Conservation (phyloP, 2,113 vertebrate species). For the Aegypius monachus region DNA sequence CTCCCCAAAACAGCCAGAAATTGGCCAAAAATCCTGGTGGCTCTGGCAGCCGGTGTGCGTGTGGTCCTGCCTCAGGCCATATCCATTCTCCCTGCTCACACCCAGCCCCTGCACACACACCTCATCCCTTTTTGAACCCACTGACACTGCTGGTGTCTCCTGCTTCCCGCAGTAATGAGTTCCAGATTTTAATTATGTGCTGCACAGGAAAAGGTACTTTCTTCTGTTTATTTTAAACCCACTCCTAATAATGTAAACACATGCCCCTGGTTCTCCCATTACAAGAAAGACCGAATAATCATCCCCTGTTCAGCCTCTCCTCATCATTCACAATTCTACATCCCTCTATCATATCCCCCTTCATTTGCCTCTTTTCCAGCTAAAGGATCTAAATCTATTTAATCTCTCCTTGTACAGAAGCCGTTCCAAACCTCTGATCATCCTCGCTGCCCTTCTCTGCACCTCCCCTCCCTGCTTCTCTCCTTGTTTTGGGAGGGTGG, state of each 20-base stretch:
- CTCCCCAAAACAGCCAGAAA: background rate
- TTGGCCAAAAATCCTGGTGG: accelerated
- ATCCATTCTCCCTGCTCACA: background rate
- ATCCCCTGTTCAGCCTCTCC: conserved; percentile 1
- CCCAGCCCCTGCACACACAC: background rate
- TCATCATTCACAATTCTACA: conserved; percentile 2
- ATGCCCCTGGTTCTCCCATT: background rate
- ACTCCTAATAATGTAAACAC: conserved; percentile 11
- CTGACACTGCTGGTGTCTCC: background rate
- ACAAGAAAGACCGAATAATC: conserved; percentile 21
- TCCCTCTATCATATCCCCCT: background rate
- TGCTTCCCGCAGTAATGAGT: background rate
- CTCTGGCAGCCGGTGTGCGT: background rate
- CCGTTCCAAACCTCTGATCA: conserved; percentile 48
- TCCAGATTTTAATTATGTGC: conserved; percentile 53
- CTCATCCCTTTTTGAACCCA: background rate
- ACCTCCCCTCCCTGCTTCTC: background rate
- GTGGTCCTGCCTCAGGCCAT: accelerated
- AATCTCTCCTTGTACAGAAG: conserved; percentile 45
- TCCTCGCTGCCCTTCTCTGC: background rate
- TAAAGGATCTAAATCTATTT: conserved; percentile 53
- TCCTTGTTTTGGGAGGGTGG: background rate
- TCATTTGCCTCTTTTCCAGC: background rate
- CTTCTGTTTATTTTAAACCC: conserved; percentile 53
- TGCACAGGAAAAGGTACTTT: conserved; percentile 30